Evolutionary conservation across 92 coral and sea anemone genomes (phyloP).

Genomic region (Epizoanthus rinbou): DNA sequence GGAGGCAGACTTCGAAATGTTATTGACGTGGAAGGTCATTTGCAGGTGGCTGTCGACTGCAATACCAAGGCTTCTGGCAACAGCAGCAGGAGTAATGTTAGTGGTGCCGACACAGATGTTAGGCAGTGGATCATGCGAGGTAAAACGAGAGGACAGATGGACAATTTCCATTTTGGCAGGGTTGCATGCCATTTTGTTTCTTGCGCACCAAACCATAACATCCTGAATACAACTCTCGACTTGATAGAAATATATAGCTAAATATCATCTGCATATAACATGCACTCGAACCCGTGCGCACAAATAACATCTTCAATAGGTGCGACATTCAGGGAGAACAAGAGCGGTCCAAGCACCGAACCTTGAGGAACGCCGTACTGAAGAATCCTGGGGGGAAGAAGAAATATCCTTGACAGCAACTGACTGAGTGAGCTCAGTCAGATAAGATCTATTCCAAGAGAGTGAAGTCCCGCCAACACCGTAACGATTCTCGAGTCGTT

Average conservation of each 20-base stretch:
- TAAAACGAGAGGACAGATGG: slow-evolving; percentile 2
- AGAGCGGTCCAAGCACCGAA: slow-evolving; percentile 14
- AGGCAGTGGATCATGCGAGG: too few relatives aligned
- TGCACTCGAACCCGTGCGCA: background rate
- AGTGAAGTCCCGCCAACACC: slow-evolving; percentile 21
- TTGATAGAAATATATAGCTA: slow-evolving; percentile 1
- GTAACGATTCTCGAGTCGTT: slow-evolving; percentile 9
- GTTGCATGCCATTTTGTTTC: background rate
- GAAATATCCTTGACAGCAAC: background rate
- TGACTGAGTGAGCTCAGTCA: slow-evolving; percentile 6
- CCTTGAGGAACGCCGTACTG: slow-evolving; percentile 26
- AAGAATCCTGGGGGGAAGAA: background rate
- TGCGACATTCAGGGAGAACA: background rate
- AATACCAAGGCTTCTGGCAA: too few relatives aligned
- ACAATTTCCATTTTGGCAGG: background rate
- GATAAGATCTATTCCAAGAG: background rate
- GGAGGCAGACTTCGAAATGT: too few relatives aligned
- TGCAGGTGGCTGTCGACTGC: too few relatives aligned
- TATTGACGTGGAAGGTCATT: too few relatives aligned
- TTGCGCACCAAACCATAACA: slow-evolving; percentile 3
- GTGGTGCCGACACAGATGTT: too few relatives aligned
- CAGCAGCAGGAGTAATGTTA: too few relatives aligned
- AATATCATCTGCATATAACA: slow-evolving; percentile 12
- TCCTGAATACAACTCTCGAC: background rate
- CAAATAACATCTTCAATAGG: background rate